Base-by-base conservation (phyloP, 2,888 invertebrate species). In the Esperia sulphurella region DNA sequence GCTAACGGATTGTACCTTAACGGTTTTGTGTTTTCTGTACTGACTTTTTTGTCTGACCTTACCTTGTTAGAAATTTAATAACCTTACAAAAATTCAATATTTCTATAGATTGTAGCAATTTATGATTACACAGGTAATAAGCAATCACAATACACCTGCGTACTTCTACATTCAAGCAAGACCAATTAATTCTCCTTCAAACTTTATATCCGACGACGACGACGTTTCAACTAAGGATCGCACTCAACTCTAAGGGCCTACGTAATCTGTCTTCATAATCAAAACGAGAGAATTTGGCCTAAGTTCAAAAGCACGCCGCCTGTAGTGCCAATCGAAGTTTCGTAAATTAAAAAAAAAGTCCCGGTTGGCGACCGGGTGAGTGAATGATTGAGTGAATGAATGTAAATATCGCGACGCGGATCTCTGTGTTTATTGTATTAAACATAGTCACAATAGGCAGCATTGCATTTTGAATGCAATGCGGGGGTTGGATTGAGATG, bases 1-100 rank as follows among this genome's bases (percentile, higher is more conserved):
- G 51, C 75, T 78, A 88, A 86, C 84, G 88, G 86, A 87, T 87
- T 83, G 79, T 68, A 65, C 73, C 77, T 70, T 82, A 88, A 88
- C 88, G 88, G 88, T 82, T 77, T 71, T 65, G 47, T 65, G 77
- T 75, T 21, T 21, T 21, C 21, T 21, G 70, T 65, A 69, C 62
- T 53, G 49, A 49, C 54, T 72, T 77, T 76, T 80, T 75, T 76
- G 51, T 68, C 53, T 62, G 61, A 53, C 55, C 47, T 48, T 63
- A 50, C 48, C 53, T 50, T 55, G 68, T 72, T 72, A 70, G 61
- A 57, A 65, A 73, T 71, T 73, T 70, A 71, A 76, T 72, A 76
- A 67, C 59, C 38, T 61, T n/a, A 52, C 59, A 54, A 39, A 52
- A 49, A 48, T 52, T 57, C n/a, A 29, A 30, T 45, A 33, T 43